Evolutionary conservation across 2,113 vertebrate species (phyloP), one percentile per base, ranked within the genome.

Genomic region (Dicerorhinus sumatrensis): DNA sequence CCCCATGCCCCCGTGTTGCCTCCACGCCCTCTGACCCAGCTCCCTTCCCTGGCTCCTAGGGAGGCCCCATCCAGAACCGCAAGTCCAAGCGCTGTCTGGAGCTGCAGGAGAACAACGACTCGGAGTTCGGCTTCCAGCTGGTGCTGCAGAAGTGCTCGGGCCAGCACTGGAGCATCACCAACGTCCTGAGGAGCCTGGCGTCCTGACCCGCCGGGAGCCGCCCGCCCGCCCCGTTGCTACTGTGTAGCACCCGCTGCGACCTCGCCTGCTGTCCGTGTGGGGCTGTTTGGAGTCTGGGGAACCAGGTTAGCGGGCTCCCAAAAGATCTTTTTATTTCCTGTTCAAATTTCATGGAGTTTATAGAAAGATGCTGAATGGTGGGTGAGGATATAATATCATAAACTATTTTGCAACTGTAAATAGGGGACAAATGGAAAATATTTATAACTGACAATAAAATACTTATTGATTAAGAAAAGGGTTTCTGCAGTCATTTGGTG

Each of bases 61-160:
- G 99, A 99, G 99, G 99, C 96, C 98, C 99, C 97, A 99, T 99
- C 98, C 99, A 99, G 99, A 99, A 99, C 99, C 99, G 98, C 98
- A 99, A 99, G 98, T 99, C 99, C 97, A 99, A 99, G 98, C 99
- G 99, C 98, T 99, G 99, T 97, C 99, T 99, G 87, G 99, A 99
- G 98, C 98, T 99, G n/a, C 99, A 99, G 98, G 99, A 99, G 92
- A 99, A 99, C 98, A 99, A 95, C 2, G 99, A 99, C 91, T 99
- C 98, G 70, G 99, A 99, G 96, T 99, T 99, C 33, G 99, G 99
- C 63, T 99, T 99, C 98, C 99, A 99, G 51, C 99, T 99, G 91
- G 98, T 99, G 92, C 99, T 99, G 92, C 99, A 99, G 98, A 99
- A 99, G 98, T 99, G 99, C 99, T 99, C 99, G 0, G 99, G 99